Base-by-base conservation (phyloP, 2,113 vertebrate species). In the Seriola quinqueradiata region DNA sequence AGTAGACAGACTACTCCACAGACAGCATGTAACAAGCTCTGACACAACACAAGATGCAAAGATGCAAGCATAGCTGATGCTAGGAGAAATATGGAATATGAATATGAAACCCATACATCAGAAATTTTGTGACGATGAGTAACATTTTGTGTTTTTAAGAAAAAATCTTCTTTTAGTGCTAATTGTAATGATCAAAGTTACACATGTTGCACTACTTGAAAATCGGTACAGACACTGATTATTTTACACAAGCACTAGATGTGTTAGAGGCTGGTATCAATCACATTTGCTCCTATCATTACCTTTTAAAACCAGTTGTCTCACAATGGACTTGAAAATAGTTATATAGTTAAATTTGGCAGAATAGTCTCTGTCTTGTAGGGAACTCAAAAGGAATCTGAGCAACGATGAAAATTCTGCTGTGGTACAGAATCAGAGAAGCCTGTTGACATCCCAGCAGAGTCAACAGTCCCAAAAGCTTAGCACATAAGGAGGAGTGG, bases 1-100 rank as follows among this genome's bases (percentile, higher is more conserved):
- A 77, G 52, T 48, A 73, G 79, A 84, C 77, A 76, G 19, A 64
- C 52, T 73, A 21, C 55, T 73, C n/a, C 8, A 8, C 32, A 65
- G 67, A 63, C 32, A 60, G 44, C 44, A 54, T 80, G 61, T 72
- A 79, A 85, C n/a, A 60, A 42, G 32, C 65, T 76, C 67, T 76
- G 74, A 81, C 70, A 79, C 34, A 11, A 50, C 55, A 58, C 63
- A 55, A 7, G 46, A 61, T 70, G 70, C 55, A 55, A 17, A 71
- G 17, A 68, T 32, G 52, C 59, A 32, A 71, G 52, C 38, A 57
- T 42, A 13, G 63, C 63, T 72, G 65, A 57, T 28, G 25, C 46
- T 2, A 38, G 28, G 50, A 68, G 55, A 71, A 44, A 25, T 61
- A 25, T 68, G 55, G 14, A 38, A 25, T 25, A 40, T 23, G 14